A percentile compares a stretch with the other conserved stretches of the same genome.
These are phyloP conservation scores for Luperina nickerlii DNA, from an alignment of 2,888 invertebrate species.

Conservation along the genomic window DNA sequence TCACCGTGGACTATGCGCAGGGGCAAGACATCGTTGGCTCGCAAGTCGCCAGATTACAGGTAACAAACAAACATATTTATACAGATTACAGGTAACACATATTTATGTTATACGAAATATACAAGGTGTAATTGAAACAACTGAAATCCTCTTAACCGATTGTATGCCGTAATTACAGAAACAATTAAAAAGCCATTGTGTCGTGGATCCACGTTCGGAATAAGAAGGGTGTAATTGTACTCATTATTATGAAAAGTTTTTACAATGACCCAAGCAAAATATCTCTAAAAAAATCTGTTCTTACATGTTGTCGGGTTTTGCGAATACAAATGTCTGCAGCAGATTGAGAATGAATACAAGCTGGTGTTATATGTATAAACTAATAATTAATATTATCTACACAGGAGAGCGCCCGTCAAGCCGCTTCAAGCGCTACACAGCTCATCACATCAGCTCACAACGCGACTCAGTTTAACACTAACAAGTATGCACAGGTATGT, in stretches of 20 bases:
- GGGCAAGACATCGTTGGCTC: slow-evolving; percentile 93
- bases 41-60: slow-evolving; percentile 89
- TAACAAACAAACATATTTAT: slow-evolving; percentile 45
- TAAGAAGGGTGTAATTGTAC: too few relatives aligned
- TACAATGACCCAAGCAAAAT: too few relatives aligned
- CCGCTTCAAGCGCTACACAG: slow-evolving; percentile 97
- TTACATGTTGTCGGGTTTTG: too few relatives aligned
- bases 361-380: neutral
- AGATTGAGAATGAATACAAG: neutral
- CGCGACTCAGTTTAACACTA: slow-evolving; percentile 94
- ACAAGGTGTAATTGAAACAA: too few relatives aligned
- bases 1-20: slow-evolving; percentile 95
- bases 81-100: slow-evolving; percentile 82
- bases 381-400: slow-evolving; percentile 35
- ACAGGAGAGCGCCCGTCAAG: slow-evolving; percentile 95
- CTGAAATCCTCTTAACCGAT: too few relatives aligned
- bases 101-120: too few relatives aligned
- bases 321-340: neutral
- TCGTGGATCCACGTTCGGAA: too few relatives aligned
- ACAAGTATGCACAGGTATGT: slow-evolving; percentile 88
- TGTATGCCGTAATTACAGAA: too few relatives aligned
- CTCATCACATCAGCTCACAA: slow-evolving; percentile 97
- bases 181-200: too few relatives aligned
- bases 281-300: too few relatives aligned
- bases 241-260: too few relatives aligned